Evolutionary conservation across 2,888 invertebrate species (phyloP).

Genomic region (Drosophila paucipuncta): DNA sequence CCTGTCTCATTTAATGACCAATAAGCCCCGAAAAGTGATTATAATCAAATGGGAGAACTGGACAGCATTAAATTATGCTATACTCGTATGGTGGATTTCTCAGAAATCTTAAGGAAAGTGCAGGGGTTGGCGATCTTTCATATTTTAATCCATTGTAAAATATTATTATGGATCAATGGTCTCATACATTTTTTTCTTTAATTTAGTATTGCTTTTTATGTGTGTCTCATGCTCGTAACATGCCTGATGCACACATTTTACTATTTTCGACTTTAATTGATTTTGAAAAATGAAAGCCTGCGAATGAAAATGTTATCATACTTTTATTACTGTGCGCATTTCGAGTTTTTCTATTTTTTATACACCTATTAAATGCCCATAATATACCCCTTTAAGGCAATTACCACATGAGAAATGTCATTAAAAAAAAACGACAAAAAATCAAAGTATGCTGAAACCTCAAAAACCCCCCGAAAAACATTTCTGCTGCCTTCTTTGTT

Average conservation of each 20-base stretch:
- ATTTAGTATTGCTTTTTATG: neutral
- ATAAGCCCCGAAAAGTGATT: slow-evolving; percentile 19
- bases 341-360: neutral
- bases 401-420: slow-evolving; percentile 23
- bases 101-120: neutral
- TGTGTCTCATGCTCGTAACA: neutral
- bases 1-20: slow-evolving; percentile 28
- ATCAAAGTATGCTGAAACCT: slow-evolving; percentile 34
- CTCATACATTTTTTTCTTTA: neutral
- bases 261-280: neutral
- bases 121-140: neutral
- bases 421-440: slow-evolving; percentile 23
- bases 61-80: neutral
- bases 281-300: neutral
- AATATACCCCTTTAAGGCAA: slow-evolving; percentile 28
- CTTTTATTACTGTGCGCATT: neutral
- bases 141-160: neutral
- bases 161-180: slow-evolving; percentile 2
- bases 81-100: slow-evolving; percentile 2
- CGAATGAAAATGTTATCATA: neutral
- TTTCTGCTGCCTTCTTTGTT: slow-evolving; percentile 33
- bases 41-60: slow-evolving; percentile 21
- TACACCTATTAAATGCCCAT: slow-evolving; percentile 23
- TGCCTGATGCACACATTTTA: neutral
- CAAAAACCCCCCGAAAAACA: slow-evolving; percentile 19